Base-by-base conservation (phyloP, 2,888 invertebrate genomes). In the Flexamia atlantica region DNA sequence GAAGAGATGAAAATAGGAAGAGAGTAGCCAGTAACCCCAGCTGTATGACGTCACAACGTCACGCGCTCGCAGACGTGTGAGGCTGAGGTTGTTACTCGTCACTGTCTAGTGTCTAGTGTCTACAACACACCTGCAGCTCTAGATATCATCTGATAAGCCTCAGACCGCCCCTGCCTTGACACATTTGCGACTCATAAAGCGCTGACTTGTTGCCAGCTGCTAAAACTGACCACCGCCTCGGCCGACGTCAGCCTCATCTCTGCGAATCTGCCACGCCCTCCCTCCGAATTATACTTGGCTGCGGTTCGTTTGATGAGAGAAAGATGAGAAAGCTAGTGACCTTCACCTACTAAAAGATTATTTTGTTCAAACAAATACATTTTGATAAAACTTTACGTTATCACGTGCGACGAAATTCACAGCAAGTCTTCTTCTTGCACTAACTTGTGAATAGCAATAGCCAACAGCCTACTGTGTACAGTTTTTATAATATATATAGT, bases 201-300 rank as follows among this genome's bases (percentile, higher is more conserved):
- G 23, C 57, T 30, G 64, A 57, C 7, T 17, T 4, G 7, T 20
- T 64, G 64, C 64, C 64, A 64, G 30, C 28, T 64, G 64, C 53
- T 53, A 53, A 53, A 53, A 53, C 53, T 53, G 53, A 53, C 53
- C 53, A 53, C 53, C 53, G 20, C 46, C 46, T 7, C 46, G 12
- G 46, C 46, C 46, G 46, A 46, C 46, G 46, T 46, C 46, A 46
- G 3, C 46, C 36, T 12, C 46, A 17, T 12, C 46, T 46, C 46
- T 46, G 40, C 40, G 46, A 46, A 46, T 46, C 46, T 17, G n/a
- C 46, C 46, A 46, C 46, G n/a, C 46, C 46, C 46, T 12, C 17
- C 10, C 3, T 2, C 46, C n/a, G 17, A 46, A 46, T 12, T 46
- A 12, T 17, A 46, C 17, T 46, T 17, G 3, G 46, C 17, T 17